Base-by-base conservation (phyloP, 2,888 invertebrate genomes). In the Diaperis boleti region DNA sequence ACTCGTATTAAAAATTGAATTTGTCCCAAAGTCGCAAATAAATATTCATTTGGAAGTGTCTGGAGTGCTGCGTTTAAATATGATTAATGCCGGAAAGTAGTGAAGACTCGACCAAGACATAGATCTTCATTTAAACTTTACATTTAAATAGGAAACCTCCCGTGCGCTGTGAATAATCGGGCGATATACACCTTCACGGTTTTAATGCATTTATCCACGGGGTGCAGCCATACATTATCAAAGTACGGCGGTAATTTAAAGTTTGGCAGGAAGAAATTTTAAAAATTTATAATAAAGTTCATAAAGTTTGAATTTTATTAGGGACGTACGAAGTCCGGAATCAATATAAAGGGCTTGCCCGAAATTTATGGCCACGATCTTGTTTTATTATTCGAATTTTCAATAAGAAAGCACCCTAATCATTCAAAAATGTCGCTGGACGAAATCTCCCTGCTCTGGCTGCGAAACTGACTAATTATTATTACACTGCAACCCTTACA, bases 271-370 rank as follows among this genome's bases (percentile, higher is more conserved):
- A 44, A 56, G 54, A 64, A 65, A 62, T 61, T 67, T 66, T 67
- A 66, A 67, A 68, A 68, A 68, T 63, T 64, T 66, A 64, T 66
- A 62, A 67, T 60, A 56, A 66, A 69, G 65, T 68, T 61, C 65
- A 66, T 60, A 54, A 66, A 69, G 68, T 68, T 62, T 64, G 62
- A 66, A 66, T 66, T 67, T 68, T 69, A 67, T 67, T 62, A 59
- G 55, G 55, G 62, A 45, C 52, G 47, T 39, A 39, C 45, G 60
- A 52, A 44, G 64, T 39, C 57, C 55, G 52, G 62, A 67, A 65
- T 69, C 65, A 66, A 69, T 66, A 66, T 62, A 61, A 67, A 67
- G 67, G 64, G 63, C 60, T 65, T 64, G 57, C 35, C 49, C 44
- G 61, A 69, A 67, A 67, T 69, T 69, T 69, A 69, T 67, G 65